A percentile compares a stretch with the other conserved stretches of the same genome.
Conservation (phyloP, 2,113 vertebrate species). For the Semicossyphus pulcher region DNA sequence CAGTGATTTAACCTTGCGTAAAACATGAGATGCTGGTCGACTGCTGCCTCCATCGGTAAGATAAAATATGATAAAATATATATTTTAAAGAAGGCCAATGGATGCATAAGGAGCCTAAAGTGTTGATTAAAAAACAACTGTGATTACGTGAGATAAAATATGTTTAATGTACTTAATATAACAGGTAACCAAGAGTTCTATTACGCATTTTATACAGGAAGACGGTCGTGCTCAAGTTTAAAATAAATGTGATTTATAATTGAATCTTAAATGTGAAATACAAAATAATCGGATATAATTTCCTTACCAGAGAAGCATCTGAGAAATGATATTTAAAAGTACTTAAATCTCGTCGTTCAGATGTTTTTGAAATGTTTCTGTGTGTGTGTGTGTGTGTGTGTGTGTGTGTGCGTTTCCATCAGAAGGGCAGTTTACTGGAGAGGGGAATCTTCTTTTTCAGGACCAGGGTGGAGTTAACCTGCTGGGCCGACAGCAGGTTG, state of each 20-base stretch:
- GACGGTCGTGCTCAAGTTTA: slow-evolving; percentile 3
- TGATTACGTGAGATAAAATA: too few species aligned
- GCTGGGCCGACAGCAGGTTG: slow-evolving; percentile 85
- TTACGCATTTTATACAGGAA: not conserved
- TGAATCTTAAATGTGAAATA: slow-evolving; percentile 16
- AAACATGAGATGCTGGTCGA: too few species aligned
- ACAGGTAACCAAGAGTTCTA: too few species aligned
- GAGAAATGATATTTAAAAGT: not conserved
- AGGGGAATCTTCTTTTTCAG: slow-evolving; percentile 84
- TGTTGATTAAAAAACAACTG: too few species aligned
- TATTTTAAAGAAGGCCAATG: too few species aligned
- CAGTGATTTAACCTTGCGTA: too few species aligned
- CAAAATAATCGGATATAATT: not conserved
- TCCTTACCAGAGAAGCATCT: not conserved
- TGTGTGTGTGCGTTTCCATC: slow-evolving; percentile 12
- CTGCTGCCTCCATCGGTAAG: too few species aligned
- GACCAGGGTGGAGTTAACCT: slow-evolving; percentile 84
- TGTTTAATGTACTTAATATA: too few species aligned
- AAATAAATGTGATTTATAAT: not conserved
- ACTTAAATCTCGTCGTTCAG: not conserved
- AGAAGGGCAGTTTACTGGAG: slow-evolving; percentile 67
- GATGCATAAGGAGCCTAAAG: too few species aligned
- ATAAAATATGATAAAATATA: too few species aligned
- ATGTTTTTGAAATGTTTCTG: not conserved
- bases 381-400: not conserved